phyloP scores from a whole-genome alignment of 1,140 invertebrate species.

The Atta texana region DNA sequence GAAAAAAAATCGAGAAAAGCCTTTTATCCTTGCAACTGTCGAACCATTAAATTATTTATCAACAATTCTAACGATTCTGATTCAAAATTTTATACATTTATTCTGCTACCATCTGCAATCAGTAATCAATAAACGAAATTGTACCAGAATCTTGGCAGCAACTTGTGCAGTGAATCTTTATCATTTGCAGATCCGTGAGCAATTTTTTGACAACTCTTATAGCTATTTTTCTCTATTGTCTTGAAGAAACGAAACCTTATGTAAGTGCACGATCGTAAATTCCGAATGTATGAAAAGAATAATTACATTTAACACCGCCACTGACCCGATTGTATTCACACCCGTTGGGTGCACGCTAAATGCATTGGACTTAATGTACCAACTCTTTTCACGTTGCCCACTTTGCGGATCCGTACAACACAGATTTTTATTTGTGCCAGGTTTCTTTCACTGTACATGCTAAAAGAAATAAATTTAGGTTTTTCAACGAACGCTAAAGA shows the following conservation, averaged over 20 bases:
- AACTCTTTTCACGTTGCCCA: conserved; percentile 46
- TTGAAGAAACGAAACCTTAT: conserved; percentile 12
- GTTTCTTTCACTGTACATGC: conserved; percentile 6
- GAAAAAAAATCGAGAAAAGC: background rate
- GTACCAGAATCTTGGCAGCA: background rate
- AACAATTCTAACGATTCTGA: background rate
- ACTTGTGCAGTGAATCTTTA: background rate
- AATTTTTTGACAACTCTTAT: background rate
- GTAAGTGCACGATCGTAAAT: conserved; percentile 42
- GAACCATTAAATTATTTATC: conserved; percentile 27
- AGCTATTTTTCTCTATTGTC: conserved; percentile 24
- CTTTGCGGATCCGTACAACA: background rate
- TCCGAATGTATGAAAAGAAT: conserved; percentile 49
- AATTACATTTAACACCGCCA: conserved; percentile 53
- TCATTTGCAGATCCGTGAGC: conserved; percentile 1
- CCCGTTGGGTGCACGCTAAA: conserved; percentile 52
- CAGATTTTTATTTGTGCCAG: conserved; percentile 50
- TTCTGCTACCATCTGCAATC: background rate
- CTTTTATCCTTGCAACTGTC: background rate
- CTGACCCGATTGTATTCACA: conserved; percentile 47
- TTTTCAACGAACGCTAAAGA: conserved; percentile 23
- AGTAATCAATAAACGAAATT: background rate
- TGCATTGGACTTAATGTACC: conserved; percentile 53
- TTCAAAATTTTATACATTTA: background rate
- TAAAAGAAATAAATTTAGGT: conserved; percentile 41